phyloP scores from a whole-genome alignment of 2,888 invertebrate species.

The Monochamus alternatus region DNA sequence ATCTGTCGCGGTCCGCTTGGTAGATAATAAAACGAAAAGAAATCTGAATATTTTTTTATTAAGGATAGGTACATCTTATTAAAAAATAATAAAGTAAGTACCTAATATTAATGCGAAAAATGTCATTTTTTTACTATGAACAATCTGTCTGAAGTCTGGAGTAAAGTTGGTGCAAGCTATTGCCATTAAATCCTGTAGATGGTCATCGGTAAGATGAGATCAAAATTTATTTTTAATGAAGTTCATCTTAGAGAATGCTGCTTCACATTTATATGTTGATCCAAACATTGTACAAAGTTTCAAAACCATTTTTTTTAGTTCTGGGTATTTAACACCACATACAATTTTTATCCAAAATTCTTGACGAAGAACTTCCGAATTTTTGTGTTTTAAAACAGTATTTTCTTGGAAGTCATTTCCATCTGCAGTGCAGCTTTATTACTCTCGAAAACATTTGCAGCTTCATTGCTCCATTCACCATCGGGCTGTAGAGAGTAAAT shows the following conservation, averaged over 20 bases:
- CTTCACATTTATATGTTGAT: conserved; percentile 33
- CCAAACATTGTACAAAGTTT: conserved; percentile 33
- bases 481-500: conserved; percentile 19
- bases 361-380: neutral
- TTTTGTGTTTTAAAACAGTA: conserved; percentile 33
- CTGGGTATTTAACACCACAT: conserved; percentile 32
- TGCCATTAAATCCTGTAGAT: conserved; percentile 31
- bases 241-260: conserved; percentile 32
- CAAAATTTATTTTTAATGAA: conserved; percentile 33
- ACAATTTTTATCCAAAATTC: conserved; percentile 26
- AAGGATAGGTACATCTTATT: too few relatives aligned
- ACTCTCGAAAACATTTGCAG: conserved; percentile 30
- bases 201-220: conserved; percentile 18
- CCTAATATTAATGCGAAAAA: too few relatives aligned
- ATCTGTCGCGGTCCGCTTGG: too few relatives aligned
- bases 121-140: neutral
- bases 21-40: too few relatives aligned
- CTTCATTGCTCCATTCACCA: conserved; percentile 28
- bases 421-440: conserved; percentile 32
- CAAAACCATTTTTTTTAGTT: conserved; percentile 23
- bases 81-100: too few relatives aligned
- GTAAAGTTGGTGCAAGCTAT: conserved; percentile 32
- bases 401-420: conserved; percentile 32
- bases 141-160: conserved; percentile 26
- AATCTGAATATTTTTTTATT: too few relatives aligned